Base-by-base conservation (phyloP, 2,797 vertebrate species). In the Coluber constrictor region DNA sequence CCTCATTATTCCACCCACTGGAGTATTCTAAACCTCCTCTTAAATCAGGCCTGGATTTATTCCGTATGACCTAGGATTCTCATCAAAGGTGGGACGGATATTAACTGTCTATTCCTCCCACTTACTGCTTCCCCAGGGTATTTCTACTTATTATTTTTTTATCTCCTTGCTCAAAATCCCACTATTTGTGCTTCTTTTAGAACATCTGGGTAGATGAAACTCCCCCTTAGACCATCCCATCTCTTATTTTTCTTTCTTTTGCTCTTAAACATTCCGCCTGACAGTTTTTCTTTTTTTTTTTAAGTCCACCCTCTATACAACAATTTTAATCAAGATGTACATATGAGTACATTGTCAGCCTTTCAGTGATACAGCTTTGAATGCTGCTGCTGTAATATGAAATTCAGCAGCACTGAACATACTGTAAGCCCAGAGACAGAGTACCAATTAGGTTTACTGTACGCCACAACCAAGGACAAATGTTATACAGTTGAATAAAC, bases 381-480 rank as follows among this genome's bases (percentile, higher is more conserved):
- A 37, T 88, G 87, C 61, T 93, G 87, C 86, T 88, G 87, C 61
- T 93, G 87, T 89, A 56, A 43, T 90, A 87, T 88, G 83, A 93
- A 92, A 95, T 4, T 94, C 94, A 94, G 92, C 94, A 94, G 90
- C 3, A 91, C 93, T 90, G 92, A 94, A 88, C 83, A 87, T 16
- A 37, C 37, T 37, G 37, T 37, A 92, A 94, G 90, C 91, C 94
- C 32, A 9, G 61, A 59, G 97, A 97, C 98, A 97, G 97, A 98
- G 98, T 98, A 98, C 97, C 98, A 98, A 98, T 98, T 98, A 98
- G 98, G 98, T 98, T 98, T 98, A 98, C 98, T 98, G 98, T 98
- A 97, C 98, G 98, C 98, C 98, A 97, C 98, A 98, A 98, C 98
- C 98, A 98, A 98, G 98, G 98, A 98, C 98, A 98, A 97, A 98